Evolutionary conservation across 37 sponge, comb jelly and placozoan genomes (phyloP).

Genomic region (Geodia barretti): DNA sequence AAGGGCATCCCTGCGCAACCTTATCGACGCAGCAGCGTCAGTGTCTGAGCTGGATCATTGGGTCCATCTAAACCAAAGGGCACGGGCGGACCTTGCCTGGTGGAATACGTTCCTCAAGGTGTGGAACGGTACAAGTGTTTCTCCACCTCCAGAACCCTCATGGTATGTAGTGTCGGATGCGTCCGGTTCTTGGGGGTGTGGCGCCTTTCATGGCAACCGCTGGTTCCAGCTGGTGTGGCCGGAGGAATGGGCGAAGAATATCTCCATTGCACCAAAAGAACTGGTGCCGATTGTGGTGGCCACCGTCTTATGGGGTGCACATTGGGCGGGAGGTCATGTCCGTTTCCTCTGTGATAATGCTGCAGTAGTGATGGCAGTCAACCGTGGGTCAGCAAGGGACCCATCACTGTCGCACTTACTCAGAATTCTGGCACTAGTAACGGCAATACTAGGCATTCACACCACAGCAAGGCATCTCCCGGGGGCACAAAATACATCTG

Average conservation of each 20-base stretch:
- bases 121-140: slow-evolving; percentile 23
- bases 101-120: slow-evolving; percentile 7
- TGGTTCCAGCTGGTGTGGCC: slow-evolving; percentile 1
- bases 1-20: slow-evolving; percentile 1
- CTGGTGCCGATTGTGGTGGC: slow-evolving; percentile 19
- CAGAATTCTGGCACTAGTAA: not conserved
- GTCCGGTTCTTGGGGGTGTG: slow-evolving; percentile 19
- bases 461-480: not conserved
- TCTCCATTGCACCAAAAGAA: slow-evolving; percentile 5
- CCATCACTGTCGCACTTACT: not conserved
- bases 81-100: slow-evolving; percentile 23
- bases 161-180: not conserved
- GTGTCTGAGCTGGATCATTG: not conserved
- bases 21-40: not conserved
- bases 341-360: not conserved
- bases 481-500: slow-evolving; percentile 1
- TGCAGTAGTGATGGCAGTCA: slow-evolving; percentile 9
- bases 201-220: not conserved
- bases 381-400: slow-evolving; percentile 13
- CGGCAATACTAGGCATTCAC: not conserved
- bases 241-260: not conserved
- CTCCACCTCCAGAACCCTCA: not conserved
- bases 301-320: not conserved
- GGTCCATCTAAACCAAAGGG: slow-evolving; percentile 5
- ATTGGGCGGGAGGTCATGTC: slow-evolving; percentile 5